Evolutionary conservation across 2,113 vertebrate species (phyloP), one percentile per base, ranked within the genome.

Genomic region (Ploceus nigricollis): DNA sequence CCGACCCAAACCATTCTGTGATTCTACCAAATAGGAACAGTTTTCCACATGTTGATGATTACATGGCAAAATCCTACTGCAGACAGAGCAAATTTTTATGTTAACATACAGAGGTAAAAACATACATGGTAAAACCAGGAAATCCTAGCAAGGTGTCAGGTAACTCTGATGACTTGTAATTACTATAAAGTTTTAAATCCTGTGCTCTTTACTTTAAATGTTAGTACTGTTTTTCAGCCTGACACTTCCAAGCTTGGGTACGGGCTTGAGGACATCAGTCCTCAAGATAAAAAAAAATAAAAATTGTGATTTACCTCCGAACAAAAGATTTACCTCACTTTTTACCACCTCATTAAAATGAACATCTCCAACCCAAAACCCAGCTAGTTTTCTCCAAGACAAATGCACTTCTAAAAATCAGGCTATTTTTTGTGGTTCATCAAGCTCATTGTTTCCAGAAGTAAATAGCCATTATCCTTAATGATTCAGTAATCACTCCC

Each of bases 391-490:
- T 18, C 63, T 85, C 70, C 66, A 66, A 81, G 51, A 68, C 50
- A 86, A 93, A 75, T 8, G 42, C 9, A 45, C n/a, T 93, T 90
- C 72, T 91, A 69, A 96, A 95, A 96, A 97, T 77, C 65, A 91
- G 57, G 72, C 84, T 69, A 45, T 37, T 65, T 93, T 88, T 53
- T 56, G 53, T 83, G 56, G 56, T 84, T 95, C 94, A 77, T 94
- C 84, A 88, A 96, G 78, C 31, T 87, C 60, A 97, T 97, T 97
- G 92, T 97, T 97, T 91, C 84, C 82, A 89, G 93, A 96, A 94
- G 79, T 92, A 93, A 96, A 94, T 58, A 80, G 82, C 90, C 68
- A 85, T 92, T 82, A 87, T 89, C 60, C 83, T 92, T 73, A 88
- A 92, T 57, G 51, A 88, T 13, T 83, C 61, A 24, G 24, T 56